Evolutionary conservation across 1,140 invertebrate species (phyloP), one percentile per base, ranked within the genome.

Genomic region (Anoplolepis gracilipes): DNA sequence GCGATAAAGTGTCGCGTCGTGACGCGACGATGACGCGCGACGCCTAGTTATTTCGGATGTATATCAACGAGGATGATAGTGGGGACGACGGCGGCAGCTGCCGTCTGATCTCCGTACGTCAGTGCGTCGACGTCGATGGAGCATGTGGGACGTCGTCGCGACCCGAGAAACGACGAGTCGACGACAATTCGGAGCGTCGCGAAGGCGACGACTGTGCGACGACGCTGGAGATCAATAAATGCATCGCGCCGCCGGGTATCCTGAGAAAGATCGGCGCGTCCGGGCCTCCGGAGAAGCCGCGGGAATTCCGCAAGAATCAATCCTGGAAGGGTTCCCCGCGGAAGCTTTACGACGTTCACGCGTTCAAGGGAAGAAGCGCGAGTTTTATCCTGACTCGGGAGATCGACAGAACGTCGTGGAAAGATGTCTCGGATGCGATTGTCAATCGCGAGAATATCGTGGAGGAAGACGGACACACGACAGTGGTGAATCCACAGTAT

Each of bases 51-150:
- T 91, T 90, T 89, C 89, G 92, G 90, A 95, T 95, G 94, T 94
- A 92, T 88, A 93, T 94, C 91, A 92, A 88, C 87, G 93, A 93
- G 87, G 93, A 94, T 70, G 87, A 87, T 82, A 87, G 87, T 89
- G 92, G 90, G 86, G 89, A 90, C 67, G 93, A 91, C 92, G 93
- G 93, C 92, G 93, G 93, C 92, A 90, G 90, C 69, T 94, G 94
- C 91, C 94, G 94, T 90, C 92, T 94, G 90, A 92, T 94, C 90
- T 93, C 93, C 84, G 89, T 94, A 49, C 92, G 92, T 85, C 93
- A 91, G 84, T 91, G 91, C 88, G 91, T 90, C 77, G 86, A 90
- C 46, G 90, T 87, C 73, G 92, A 91, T 84, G 90, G 85, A 70
- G 61, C 42, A 46, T 65, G 53, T 36, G 85, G 78, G 79, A 86